These are phyloP conservation scores for Ageneiosus marmoratus DNA, from an alignment of 2,113 vertebrate species.

Conservation along the genomic window DNA sequence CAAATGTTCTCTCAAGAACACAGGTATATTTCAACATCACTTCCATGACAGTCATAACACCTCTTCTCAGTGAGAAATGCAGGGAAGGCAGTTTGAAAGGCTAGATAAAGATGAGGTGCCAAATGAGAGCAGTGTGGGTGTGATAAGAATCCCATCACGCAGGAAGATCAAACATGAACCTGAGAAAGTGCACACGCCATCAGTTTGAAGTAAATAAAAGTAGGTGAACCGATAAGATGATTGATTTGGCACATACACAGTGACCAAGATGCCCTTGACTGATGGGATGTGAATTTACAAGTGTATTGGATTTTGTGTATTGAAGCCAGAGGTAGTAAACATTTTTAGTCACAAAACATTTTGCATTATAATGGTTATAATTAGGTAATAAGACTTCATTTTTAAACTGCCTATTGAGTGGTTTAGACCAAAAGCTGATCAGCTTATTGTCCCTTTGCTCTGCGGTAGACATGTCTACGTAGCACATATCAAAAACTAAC, in stretches of 20 bases:
- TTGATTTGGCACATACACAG: conserved; percentile 60
- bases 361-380: not conserved
- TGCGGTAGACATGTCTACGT: no score
- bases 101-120: conserved; percentile 32
- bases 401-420: not conserved
- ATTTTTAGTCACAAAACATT: not conserved
- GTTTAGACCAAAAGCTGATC: conserved; percentile 1
- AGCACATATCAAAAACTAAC: no score
- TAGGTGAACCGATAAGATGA: conserved; percentile 59
- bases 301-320: conserved; percentile 43
- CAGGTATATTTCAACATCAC: not conserved
- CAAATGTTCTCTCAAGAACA: not conserved
- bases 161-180: conserved; percentile 40
- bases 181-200: conserved; percentile 40
- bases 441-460: no score
- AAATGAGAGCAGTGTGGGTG: conserved; percentile 36
- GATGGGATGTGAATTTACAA: conserved; percentile 52
- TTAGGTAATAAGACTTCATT: not conserved
- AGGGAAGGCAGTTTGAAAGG: conserved; percentile 32
- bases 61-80: not conserved
- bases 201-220: conserved; percentile 49
- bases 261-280: conserved; percentile 60
- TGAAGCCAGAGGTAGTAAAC: not conserved
- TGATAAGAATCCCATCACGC: conserved; percentile 40
- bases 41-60: conserved; percentile 7